phyloP scores from a whole-genome alignment of 2,888 invertebrate species.

The Amblyjoppa proteus region DNA sequence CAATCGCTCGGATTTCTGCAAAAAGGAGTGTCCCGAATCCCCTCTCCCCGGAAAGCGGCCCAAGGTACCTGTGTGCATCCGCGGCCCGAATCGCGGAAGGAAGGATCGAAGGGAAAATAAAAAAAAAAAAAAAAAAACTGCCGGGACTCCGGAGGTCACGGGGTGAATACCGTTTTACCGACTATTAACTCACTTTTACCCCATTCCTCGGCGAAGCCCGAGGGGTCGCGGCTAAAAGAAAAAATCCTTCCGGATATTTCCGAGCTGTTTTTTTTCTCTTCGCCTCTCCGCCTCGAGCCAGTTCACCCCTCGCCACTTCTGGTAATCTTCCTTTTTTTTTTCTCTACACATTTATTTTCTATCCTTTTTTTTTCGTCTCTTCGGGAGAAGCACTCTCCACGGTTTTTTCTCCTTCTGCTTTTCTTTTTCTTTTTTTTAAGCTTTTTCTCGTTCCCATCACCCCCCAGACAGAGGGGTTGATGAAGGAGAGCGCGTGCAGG shows the following conservation, averaged over 20 bases:
- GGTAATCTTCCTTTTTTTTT: slow-evolving; percentile 75
- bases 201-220: slow-evolving; percentile 76
- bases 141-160: slow-evolving; percentile 80
- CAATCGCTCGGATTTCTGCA: slow-evolving; percentile 80
- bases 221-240: slow-evolving; percentile 65
- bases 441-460: slow-evolving; percentile 44
- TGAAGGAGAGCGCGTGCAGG: slow-evolving; percentile 73
- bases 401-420: slow-evolving; percentile 46
- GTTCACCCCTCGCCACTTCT: slow-evolving; percentile 70
- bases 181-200: slow-evolving; percentile 85
- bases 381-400: slow-evolving; percentile 26
- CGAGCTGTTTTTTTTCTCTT: slow-evolving; percentile 75
- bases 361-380: slow-evolving; percentile 67
- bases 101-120: slow-evolving; percentile 57
- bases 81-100: slow-evolving; percentile 42
- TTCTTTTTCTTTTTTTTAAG: slow-evolving; percentile 23
- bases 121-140: slow-evolving; percentile 60
- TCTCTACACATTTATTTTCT: slow-evolving; percentile 51
- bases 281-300: slow-evolving; percentile 65
- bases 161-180: slow-evolving; percentile 85
- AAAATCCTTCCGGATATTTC: slow-evolving; percentile 71
- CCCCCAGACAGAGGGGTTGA: slow-evolving; percentile 63
- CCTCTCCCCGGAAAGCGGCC: slow-evolving; percentile 3
- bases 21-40: slow-evolving; percentile 73
- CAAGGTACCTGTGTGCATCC: slow-evolving; percentile 50